A percentile compares a stretch with the other conserved stretches of the same genome.
Evolutionary conservation across 2,797 vertebrate species (phyloP).

Genomic region (Cryptoblepharus egeriae): DNA sequence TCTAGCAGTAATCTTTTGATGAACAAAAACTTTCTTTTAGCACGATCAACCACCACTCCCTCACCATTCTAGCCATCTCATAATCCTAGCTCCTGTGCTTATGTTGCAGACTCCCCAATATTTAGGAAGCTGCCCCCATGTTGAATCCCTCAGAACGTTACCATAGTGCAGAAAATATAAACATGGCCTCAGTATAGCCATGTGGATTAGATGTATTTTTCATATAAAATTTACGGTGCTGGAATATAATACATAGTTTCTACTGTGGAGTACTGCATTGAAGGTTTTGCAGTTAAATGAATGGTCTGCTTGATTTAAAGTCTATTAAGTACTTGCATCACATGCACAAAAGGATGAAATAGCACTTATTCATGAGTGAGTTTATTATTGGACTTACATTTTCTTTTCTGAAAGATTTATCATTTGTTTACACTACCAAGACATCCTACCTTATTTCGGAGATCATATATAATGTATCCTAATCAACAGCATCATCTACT

Average conservation of each 20-base stretch:
- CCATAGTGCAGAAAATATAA: not conserved
- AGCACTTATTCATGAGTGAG: not conserved
- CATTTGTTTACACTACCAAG: not conserved
- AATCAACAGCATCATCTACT: not conserved
- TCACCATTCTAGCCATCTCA: not conserved
- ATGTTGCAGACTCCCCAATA: not conserved
- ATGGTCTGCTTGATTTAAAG: not conserved
- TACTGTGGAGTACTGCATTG: not conserved
- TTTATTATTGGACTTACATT: not conserved
- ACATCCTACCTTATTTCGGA: not conserved
- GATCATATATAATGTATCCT: not conserved
- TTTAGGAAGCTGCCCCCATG: not conserved
- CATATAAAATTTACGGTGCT: not conserved
- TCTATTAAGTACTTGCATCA: not conserved
- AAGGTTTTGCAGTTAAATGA: not conserved
- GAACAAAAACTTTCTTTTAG: not conserved
- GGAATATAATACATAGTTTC: not conserved
- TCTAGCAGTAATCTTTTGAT: not conserved
- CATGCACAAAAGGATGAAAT: not conserved
- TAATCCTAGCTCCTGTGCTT: not conserved
- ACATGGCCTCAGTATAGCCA: not conserved
- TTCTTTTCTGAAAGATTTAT: slow-evolving; percentile 5
- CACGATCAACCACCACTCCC: not conserved
- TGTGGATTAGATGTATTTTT: not conserved
- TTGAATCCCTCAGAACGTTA: not conserved